Evolutionary conservation across 2,888 invertebrate species (phyloP).

Genomic region (Noctua pronuba): DNA sequence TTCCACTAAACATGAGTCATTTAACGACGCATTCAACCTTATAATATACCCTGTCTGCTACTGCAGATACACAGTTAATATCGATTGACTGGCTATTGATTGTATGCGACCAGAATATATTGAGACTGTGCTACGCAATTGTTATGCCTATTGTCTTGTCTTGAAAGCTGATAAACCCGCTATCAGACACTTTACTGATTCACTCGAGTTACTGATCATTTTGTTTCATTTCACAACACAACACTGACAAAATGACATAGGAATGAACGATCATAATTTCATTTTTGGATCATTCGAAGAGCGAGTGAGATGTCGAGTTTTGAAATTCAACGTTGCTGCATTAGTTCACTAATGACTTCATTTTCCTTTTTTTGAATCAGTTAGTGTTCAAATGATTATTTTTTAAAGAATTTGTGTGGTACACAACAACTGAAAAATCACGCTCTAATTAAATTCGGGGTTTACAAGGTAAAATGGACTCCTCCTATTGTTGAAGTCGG

Average conservation of each 20-base stretch:
- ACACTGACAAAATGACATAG: neutral
- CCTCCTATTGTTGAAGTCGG: no score
- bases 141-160: neutral
- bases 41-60: neutral
- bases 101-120: neutral
- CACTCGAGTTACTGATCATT: neutral
- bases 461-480: no score
- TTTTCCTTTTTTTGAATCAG: neutral
- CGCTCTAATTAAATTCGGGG: no score
- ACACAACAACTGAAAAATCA: no score
- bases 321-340: neutral
- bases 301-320: neutral
- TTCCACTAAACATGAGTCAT: no score
- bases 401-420: no score
- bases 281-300: neutral
- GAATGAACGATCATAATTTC: neutral
- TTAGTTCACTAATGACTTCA: neutral
- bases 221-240: neutral
- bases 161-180: neutral
- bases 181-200: neutral
- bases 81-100: constrained; percentile 14
- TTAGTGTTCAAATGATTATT: neutral
- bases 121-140: neutral
- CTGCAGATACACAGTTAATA: neutral
- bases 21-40: neutral